Base-by-base conservation (phyloP, 2,797 vertebrate species). In the Lates japonicus region DNA sequence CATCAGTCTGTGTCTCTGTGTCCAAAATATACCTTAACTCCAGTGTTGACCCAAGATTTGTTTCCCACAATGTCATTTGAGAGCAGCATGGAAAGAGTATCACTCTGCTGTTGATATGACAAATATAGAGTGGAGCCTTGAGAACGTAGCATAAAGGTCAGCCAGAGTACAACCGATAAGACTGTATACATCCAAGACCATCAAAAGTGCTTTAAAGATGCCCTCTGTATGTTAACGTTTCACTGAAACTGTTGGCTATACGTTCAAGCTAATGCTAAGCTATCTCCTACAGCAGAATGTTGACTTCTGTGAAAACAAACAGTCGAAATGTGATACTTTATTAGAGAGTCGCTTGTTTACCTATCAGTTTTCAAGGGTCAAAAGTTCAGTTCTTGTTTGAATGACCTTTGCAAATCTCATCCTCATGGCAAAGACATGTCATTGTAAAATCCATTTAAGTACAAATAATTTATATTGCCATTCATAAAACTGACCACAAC, bases 121-220 rank as follows among this genome's bases (percentile, higher is more conserved):
- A 94, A 93, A 95, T 94, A 95, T 94, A 94, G 93, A 94, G 90
- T 33, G 80, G 83, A 83, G 88, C 91, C 92, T 88, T 88, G 92
- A 94, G 93, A 93, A 94, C 79, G 81, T 76, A 82, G 80, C 80
- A 72, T 80, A 94, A 93, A 94, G 94, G 93, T 95, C 93, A 93
- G 88, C 82, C 86, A 92, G 90, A 93, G 90, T 93, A 71, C 87
- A 87, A 59, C 76, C 82, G 88, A 93, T 92, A 92, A 93, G 90
- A 87, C 83, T 60, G 69, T 69, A 62, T 84, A 86, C 80, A 87
- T 85, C 78, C 86, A 73, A 69, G 70, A 78, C 68, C 84, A 76
- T 89, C 79, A 67, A 78, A 29, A 83, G 81, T 41, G 75, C 67
- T 84, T 71, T 63, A 83, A 78, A 74, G 78, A 80, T 84, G 66